phyloP scores from a whole-genome alignment of 2,888 invertebrate species.

The Oligia strigilis region DNA sequence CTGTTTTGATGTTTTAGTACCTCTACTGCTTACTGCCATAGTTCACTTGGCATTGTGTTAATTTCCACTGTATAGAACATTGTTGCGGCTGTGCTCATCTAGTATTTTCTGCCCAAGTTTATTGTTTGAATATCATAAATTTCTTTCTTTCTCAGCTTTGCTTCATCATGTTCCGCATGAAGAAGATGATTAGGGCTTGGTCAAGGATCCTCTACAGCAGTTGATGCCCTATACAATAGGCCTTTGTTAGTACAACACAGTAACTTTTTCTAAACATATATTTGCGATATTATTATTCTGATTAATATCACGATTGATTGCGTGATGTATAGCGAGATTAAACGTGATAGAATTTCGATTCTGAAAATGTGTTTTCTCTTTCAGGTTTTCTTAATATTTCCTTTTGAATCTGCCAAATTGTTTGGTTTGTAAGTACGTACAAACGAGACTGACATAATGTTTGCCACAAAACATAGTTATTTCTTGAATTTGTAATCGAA shows the following conservation, averaged over 20 bases:
- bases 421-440: not conserved
- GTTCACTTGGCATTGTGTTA: conserved; percentile 12
- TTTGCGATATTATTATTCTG: not conserved
- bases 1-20: conserved; percentile 18
- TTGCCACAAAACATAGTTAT: not conserved
- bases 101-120: not conserved
- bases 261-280: not conserved
- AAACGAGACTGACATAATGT: not conserved
- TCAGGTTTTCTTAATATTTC: not conserved
- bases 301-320: not conserved
- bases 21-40: conserved; percentile 9
- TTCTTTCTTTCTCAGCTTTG: not conserved
- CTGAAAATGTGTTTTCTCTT: not conserved
- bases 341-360: not conserved
- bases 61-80: conserved; percentile 11
- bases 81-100: not conserved
- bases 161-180: not conserved
- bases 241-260: not conserved
- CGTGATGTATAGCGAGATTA: not conserved
- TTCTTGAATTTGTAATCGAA: conserved; percentile 9
- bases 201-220: not conserved
- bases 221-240: not conserved
- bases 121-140: not conserved
- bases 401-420: not conserved
- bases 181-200: not conserved